phyloP scores from a whole-genome alignment of 2,888 invertebrate genomes.

The Sphaerophoria taeniata region DNA sequence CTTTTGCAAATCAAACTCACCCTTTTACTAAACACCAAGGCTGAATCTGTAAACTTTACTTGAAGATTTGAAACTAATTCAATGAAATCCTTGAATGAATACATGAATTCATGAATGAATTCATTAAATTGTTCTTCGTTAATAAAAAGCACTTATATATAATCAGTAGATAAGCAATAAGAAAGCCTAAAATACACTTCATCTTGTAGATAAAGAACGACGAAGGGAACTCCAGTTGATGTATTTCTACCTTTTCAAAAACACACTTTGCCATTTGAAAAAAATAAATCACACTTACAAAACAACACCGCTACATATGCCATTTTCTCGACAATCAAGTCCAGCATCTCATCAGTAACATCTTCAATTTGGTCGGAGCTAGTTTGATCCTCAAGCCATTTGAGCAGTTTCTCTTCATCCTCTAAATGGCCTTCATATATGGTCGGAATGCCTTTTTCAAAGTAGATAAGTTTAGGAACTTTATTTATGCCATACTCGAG shows the following conservation, averaged over 20 bases:
- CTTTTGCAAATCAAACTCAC: too few relatives aligned
- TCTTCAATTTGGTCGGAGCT: constrained; percentile 96
- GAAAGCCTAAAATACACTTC: too few relatives aligned
- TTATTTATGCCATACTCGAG: constrained; percentile 95
- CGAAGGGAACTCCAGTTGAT: background rate
- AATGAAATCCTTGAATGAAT: too few relatives aligned
- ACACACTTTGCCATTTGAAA: background rate
- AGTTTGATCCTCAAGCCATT: constrained; percentile 93
- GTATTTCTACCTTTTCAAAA: background rate
- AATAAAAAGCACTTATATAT: too few relatives aligned
- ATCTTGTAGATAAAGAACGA: too few relatives aligned
- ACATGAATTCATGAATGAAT: too few relatives aligned
- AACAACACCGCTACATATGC: constrained; percentile 95
- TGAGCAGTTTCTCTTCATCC: constrained; percentile 94
- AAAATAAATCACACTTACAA: constrained; percentile 86
- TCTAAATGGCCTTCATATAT: constrained; percentile 92
- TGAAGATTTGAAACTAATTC: too few relatives aligned
- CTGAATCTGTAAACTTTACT: too few relatives aligned
- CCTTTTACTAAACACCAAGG: too few relatives aligned
- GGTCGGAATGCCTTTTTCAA: constrained; percentile 90
- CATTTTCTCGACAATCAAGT: constrained; percentile 94
- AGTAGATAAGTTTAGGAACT: constrained; percentile 92
- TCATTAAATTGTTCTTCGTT: too few relatives aligned
- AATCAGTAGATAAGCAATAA: too few relatives aligned
- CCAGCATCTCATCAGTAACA: constrained; percentile 96